Conservation (phyloP, 1,140 invertebrate species). For the Mizuhopecten yessoensis region DNA sequence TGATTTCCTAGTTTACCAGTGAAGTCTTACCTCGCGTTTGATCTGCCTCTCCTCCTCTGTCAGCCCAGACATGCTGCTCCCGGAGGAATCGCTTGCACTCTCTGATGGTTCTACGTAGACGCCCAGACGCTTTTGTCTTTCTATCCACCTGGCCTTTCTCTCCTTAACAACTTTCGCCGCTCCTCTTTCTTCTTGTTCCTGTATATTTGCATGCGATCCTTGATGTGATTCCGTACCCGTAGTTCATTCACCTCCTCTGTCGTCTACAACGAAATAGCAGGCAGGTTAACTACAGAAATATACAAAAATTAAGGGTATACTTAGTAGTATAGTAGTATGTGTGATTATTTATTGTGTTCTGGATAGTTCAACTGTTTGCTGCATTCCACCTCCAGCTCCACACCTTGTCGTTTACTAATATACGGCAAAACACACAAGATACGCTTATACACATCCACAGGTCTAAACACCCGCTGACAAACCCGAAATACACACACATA, state of each 20-base stretch:
- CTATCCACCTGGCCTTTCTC: not conserved
- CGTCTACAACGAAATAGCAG: not conserved
- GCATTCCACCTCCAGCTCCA: too few species aligned
- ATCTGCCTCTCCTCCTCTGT: not conserved
- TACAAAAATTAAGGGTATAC: too few species aligned
- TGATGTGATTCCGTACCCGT: not conserved
- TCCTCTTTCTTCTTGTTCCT: slow-evolving; percentile 12
- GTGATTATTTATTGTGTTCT: too few species aligned
- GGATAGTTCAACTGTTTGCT: too few species aligned
- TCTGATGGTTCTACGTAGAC: not conserved
- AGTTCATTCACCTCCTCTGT: not conserved
- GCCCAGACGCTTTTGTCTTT: not conserved
- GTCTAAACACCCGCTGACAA: too few species aligned
- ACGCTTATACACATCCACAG: too few species aligned
- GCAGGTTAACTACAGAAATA: too few species aligned
- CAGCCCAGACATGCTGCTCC: not conserved
- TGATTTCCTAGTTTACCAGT: too few species aligned
- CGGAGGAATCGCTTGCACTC: not conserved
- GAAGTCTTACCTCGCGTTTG: slow-evolving; percentile 25
- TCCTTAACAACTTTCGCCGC: not conserved
- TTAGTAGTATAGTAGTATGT: too few species aligned
- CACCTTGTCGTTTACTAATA: too few species aligned
- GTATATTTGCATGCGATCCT: not conserved
- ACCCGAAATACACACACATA: too few species aligned
- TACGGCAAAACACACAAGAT: too few species aligned